These are phyloP conservation scores for Oreochromis mossambicus DNA, from an alignment of 2,797 vertebrate species.

Conservation along the genomic window DNA sequence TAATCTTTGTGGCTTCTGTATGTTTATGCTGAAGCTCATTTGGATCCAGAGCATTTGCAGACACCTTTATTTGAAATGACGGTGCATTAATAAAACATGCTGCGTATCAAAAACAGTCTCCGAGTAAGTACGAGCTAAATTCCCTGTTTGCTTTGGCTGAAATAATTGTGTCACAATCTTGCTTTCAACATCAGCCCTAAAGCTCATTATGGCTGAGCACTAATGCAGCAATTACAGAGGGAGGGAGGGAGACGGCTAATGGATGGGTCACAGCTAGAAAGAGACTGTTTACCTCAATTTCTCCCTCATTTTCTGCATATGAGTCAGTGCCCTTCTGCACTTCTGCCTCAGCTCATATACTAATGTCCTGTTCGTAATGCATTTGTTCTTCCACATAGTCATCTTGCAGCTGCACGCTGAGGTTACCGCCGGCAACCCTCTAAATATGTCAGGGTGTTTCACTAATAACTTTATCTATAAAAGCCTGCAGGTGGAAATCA, in stretches of 20 bases:
- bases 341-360: background rate
- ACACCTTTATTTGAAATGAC: background rate
- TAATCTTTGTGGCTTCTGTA: background rate
- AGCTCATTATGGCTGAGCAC: background rate
- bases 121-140: background rate
- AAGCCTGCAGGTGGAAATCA: background rate
- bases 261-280: background rate
- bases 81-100: background rate
- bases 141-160: background rate
- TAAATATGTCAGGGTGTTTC: conserved; percentile 55
- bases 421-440: conserved; percentile 2
- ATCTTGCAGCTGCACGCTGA: background rate
- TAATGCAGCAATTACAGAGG: conserved; percentile 14
- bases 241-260: conserved; percentile 8
- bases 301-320: background rate
- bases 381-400: background rate
- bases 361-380: background rate
- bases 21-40: background rate
- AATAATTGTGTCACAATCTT: background rate
- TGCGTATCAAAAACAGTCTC: background rate
- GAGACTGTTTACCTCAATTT: background rate
- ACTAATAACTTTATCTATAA: background rate
- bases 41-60: background rate
- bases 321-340: background rate
- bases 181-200: conserved; percentile 4